These are phyloP conservation scores for Prionace glauca DNA, from an alignment of 2,797 vertebrate species.

Conservation along the genomic window DNA sequence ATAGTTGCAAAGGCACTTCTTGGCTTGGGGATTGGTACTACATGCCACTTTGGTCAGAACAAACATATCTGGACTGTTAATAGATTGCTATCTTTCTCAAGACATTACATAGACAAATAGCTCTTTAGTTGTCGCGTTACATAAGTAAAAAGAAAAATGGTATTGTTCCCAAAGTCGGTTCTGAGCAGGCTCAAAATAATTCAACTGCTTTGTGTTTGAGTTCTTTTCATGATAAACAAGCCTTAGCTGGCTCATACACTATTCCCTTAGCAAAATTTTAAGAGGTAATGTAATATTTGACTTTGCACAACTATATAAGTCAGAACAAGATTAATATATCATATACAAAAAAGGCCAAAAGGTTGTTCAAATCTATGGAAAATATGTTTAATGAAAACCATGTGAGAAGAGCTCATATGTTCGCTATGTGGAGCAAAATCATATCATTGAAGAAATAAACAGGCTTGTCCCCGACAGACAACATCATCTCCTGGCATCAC, in stretches of 20 bases:
- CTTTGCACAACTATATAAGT: not conserved
- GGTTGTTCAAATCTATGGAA: not conserved
- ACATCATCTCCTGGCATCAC: not conserved
- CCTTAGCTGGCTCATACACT: not conserved
- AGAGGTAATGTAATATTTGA: not conserved
- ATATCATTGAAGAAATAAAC: not conserved
- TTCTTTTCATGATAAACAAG: not conserved
- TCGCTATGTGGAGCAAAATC: not conserved
- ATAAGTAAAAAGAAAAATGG: not conserved
- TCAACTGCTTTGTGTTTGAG: not conserved
- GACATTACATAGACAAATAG: not conserved
- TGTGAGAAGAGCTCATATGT: not conserved
- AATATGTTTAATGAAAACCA: not conserved
- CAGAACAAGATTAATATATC: not conserved
- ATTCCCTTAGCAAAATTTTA: not conserved
- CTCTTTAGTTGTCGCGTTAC: not conserved
- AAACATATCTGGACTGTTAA: not conserved
- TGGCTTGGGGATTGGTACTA: not conserved
- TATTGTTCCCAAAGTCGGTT: not conserved
- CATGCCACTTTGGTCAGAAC: not conserved
- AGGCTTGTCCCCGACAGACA: not conserved
- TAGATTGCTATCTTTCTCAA: not conserved
- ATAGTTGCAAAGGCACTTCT: not conserved
- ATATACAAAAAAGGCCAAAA: constrained; percentile 3
- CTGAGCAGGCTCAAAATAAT: not conserved